These are phyloP conservation scores for Steatornis caripensis DNA, from an alignment of 2,113 vertebrate species.

Conservation along the genomic window DNA sequence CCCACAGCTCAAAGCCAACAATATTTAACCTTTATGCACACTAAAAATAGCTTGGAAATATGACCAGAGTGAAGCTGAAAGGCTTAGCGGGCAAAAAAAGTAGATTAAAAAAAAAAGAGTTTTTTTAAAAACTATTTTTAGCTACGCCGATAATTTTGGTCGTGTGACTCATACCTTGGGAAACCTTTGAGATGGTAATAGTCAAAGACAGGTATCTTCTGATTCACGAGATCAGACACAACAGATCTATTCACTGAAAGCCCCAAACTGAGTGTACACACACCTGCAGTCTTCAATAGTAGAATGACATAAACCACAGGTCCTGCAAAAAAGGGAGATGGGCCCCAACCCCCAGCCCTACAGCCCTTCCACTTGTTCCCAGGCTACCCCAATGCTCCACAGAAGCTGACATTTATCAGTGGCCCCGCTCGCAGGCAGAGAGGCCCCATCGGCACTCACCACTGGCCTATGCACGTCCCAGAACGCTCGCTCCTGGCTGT, in stretches of 20 bases:
- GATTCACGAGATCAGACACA: background rate
- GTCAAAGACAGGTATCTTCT: background rate
- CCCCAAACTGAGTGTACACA: background rate
- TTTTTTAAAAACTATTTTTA: background rate
- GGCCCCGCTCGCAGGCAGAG: background rate
- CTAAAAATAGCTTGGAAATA: background rate
- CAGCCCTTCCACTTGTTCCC: background rate
- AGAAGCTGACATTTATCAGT: background rate
- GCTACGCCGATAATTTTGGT: background rate
- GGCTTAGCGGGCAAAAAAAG: background rate
- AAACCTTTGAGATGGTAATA: background rate
- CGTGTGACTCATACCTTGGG: background rate
- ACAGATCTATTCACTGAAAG: background rate
- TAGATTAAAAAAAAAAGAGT: background rate
- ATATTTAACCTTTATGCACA: background rate
- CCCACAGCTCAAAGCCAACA: background rate
- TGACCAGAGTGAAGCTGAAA: background rate
- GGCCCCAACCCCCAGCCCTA: background rate
- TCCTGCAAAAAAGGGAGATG: background rate
- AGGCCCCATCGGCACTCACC: constrained; percentile 71
- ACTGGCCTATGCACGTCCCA: constrained; percentile 98
- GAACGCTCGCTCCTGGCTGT: constrained; percentile 96
- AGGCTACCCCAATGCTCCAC: background rate
- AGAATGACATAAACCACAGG: background rate
- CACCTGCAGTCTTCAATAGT: background rate